Conservation (phyloP, 2,113 vertebrate genomes). For the Aspiorhynchus laticeps region DNA sequence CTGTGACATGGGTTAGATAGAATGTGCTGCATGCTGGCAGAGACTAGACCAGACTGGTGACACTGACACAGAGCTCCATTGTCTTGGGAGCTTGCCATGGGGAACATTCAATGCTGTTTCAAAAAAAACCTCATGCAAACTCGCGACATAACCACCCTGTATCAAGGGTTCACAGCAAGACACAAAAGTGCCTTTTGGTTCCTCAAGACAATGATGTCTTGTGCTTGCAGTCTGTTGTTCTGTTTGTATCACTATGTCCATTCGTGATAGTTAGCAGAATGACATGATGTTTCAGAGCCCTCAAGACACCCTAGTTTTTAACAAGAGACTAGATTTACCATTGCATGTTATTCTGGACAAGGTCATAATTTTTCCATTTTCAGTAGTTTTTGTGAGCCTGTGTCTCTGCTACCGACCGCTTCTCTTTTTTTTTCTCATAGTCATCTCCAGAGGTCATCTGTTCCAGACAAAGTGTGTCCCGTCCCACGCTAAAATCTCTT, state of each 20-base stretch:
- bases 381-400: not conserved
- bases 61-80: conserved; percentile 72
- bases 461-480: conserved; percentile 39
- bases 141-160: conserved; percentile 63
- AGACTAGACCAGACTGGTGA: conserved; percentile 42
- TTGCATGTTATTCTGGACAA: conserved; percentile 68
- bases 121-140: conserved; percentile 68
- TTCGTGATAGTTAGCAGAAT: conserved; percentile 67
- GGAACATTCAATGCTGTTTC: conserved; percentile 62
- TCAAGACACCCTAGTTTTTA: conserved; percentile 69
- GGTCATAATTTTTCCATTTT: conserved; percentile 65
- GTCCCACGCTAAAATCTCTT: conserved; percentile 57
- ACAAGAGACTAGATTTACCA: conserved; percentile 65
- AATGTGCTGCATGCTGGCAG: conserved; percentile 56
- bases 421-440: conserved; percentile 61
- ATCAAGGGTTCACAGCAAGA: conserved; percentile 61
- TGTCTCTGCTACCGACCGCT: conserved; percentile 64
- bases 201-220: conserved; percentile 65
- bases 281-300: conserved; percentile 64
- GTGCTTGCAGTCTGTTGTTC: conserved; percentile 60
- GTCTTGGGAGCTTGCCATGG: conserved; percentile 61
- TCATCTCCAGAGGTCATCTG: conserved; percentile 64
- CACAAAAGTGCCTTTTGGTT: conserved; percentile 76
- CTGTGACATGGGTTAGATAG: conserved; percentile 54
- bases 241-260: conserved; percentile 69